Evolutionary conservation across 2,113 vertebrate genomes (phyloP).

Genomic region (Oreochromis aureus): DNA sequence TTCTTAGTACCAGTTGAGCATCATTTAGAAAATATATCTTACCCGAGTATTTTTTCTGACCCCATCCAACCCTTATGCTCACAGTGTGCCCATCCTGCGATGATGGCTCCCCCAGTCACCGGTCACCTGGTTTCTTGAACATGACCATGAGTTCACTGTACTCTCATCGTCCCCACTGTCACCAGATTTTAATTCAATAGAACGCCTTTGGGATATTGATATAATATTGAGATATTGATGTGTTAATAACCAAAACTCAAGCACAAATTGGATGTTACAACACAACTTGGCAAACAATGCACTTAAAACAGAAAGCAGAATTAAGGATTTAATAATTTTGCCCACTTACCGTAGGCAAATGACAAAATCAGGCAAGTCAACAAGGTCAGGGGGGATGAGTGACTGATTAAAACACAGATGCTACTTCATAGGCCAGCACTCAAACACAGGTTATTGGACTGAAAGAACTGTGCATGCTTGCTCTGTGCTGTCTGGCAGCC

Average conservation of each 20-base stretch:
- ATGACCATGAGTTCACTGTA: not conserved
- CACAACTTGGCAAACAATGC: not conserved
- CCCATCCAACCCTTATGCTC: not conserved
- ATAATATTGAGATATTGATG: not conserved
- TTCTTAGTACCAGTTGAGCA: too few species aligned
- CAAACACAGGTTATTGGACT: not conserved
- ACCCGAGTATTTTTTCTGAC: not conserved
- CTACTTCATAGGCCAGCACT: not conserved
- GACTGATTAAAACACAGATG: not conserved
- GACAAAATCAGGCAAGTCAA: not conserved
- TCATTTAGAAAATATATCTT: not conserved
- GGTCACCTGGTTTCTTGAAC: not conserved
- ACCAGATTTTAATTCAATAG: not conserved
- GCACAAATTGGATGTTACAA: not conserved
- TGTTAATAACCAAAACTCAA: not conserved
- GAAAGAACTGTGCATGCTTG: not conserved
- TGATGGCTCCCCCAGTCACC: not conserved
- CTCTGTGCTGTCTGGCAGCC: not conserved
- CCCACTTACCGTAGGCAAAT: not conserved
- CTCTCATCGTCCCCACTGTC: not conserved
- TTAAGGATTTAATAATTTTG: not conserved
- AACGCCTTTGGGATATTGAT: not conserved
- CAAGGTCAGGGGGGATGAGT: not conserved
- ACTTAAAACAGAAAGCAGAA: not conserved
- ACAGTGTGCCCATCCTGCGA: not conserved